These are phyloP conservation scores for Drusus annulatus DNA, from an alignment of 1,140 invertebrate species.

Conservation along the genomic window DNA sequence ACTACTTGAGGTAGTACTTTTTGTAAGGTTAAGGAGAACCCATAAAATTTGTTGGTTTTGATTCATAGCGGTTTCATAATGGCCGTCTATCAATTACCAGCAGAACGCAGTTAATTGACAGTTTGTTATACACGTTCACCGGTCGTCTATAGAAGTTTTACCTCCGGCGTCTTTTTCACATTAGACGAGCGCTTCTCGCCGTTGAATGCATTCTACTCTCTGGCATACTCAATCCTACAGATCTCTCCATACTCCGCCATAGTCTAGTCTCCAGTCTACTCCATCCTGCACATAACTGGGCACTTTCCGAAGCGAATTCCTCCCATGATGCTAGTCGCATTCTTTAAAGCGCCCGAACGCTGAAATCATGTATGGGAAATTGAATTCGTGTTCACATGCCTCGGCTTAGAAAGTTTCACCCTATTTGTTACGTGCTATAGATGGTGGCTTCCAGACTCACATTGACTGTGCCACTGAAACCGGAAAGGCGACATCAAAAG, in stretches of 20 bases:
- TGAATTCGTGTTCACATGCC: conserved; percentile 41
- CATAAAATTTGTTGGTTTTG: too few relatives aligned
- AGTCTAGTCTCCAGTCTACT: too few relatives aligned
- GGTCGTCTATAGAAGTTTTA: background rate
- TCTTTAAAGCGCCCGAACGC: conserved; percentile 28
- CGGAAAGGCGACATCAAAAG: conserved; percentile 3
- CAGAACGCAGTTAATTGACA: too few relatives aligned
- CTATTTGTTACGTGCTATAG: conserved; percentile 1
- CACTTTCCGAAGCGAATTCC: conserved; percentile 19
- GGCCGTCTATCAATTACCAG: too few relatives aligned
- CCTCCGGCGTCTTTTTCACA: background rate
- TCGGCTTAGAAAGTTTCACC: conserved; percentile 18
- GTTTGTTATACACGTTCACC: background rate
- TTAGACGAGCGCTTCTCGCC: background rate
- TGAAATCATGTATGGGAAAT: conserved; percentile 45
- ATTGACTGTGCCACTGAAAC: conserved; percentile 2
- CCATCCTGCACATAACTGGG: background rate
- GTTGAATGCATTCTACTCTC: background rate
- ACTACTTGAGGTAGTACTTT: too few relatives aligned
- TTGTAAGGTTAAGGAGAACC: too few relatives aligned
- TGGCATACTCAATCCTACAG: background rate
- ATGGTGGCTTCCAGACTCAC: background rate
- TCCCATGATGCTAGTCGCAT: conserved; percentile 31
- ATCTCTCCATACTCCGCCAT: too few relatives aligned
- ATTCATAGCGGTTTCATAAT: too few relatives aligned